These are phyloP conservation scores for Agonopterix alstromeriana DNA, from an alignment of 2,888 invertebrate species.

Conservation along the genomic window DNA sequence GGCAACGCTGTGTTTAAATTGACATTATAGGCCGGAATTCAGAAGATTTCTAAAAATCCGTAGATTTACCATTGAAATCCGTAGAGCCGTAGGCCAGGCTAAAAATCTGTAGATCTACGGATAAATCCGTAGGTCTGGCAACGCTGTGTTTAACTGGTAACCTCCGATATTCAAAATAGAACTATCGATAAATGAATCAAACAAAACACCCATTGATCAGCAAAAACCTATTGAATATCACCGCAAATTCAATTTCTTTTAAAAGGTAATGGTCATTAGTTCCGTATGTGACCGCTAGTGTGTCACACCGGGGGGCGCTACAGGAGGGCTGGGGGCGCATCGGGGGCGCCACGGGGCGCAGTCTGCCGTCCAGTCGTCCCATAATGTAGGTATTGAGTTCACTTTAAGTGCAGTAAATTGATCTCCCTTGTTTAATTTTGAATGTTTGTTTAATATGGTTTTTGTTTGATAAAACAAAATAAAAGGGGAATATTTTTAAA, in stretches of 20 bases:
- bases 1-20: no score
- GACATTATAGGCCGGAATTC: no score
- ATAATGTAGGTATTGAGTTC: slow-evolving; percentile 10
- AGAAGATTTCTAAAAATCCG: no score
- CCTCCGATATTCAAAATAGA: no score
- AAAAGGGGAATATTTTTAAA: background rate
- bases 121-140: no score
- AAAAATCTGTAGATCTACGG: no score
- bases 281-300: slow-evolving; percentile 9
- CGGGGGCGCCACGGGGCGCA: slow-evolving; percentile 7
- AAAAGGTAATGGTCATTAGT: slow-evolving; percentile 17
- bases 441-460: slow-evolving; percentile 1
- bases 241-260: background rate
- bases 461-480: background rate
- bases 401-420: slow-evolving; percentile 20
- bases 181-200: no score
- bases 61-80: no score
- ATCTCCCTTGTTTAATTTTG: slow-evolving; percentile 11
- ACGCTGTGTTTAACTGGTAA: no score
- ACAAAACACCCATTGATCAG: no score
- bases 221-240: no score
- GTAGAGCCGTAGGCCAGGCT: no score
- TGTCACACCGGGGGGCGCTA: slow-evolving; percentile 5
- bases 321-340: slow-evolving; percentile 5
- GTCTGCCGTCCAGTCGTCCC: background rate